phyloP scores from a whole-genome alignment of 2,797 vertebrate genomes.

The Siniperca undulata region DNA sequence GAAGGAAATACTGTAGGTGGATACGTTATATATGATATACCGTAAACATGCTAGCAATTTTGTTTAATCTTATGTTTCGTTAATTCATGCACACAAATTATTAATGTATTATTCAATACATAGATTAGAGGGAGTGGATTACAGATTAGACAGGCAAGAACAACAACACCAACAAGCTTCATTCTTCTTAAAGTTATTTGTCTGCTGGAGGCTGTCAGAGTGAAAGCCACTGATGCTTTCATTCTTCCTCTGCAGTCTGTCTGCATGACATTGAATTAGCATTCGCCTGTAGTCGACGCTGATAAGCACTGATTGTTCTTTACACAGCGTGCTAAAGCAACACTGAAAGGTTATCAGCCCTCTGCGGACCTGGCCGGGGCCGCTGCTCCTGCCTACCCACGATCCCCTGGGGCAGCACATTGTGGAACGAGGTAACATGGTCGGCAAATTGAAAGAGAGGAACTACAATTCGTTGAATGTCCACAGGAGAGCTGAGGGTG shows the following conservation, averaged over 20 bases:
- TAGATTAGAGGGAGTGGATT: conserved; percentile 41
- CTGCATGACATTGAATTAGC: conserved; percentile 76
- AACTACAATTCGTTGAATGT: conserved; percentile 74
- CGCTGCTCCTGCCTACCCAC: conserved; percentile 61
- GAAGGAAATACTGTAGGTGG: neutral
- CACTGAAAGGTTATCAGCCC: conserved; percentile 82
- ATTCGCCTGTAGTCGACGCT: conserved; percentile 70
- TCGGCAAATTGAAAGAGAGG: conserved; percentile 77
- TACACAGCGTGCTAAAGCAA: conserved; percentile 76
- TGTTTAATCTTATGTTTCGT: neutral
- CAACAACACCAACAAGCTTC: conserved; percentile 17
- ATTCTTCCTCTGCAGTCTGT: conserved; percentile 55
- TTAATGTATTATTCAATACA: conserved; percentile 7
- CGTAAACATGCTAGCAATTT: neutral
- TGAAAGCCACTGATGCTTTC: conserved; percentile 34
- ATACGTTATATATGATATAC: neutral
- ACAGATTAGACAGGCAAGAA: conserved; percentile 35
- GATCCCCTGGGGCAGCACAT: conserved; percentile 60
- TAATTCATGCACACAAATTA: conserved; percentile 1
- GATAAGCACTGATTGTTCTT: conserved; percentile 85
- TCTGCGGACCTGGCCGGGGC: conserved; percentile 73
- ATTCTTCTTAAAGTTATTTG: conserved; percentile 44
- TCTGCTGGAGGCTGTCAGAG: conserved; percentile 41
- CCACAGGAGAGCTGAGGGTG: conserved; percentile 64
- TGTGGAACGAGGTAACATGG: conserved; percentile 69